These are phyloP conservation scores for Balaenoptera acutorostrata DNA, from an alignment of 2,113 vertebrate genomes.

Conservation along the genomic window DNA sequence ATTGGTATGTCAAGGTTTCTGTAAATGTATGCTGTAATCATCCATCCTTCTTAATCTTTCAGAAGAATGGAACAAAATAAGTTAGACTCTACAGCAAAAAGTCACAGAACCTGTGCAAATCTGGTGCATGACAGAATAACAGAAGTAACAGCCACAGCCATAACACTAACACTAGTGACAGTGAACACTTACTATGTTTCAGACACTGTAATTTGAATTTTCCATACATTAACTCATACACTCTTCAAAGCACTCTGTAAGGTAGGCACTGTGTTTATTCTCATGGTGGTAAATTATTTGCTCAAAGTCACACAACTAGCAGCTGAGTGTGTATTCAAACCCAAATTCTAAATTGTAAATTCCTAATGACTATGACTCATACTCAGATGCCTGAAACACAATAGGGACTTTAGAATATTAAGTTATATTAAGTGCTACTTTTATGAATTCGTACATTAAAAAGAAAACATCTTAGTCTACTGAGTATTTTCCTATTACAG, in stretches of 20 bases:
- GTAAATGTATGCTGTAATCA: conserved; percentile 5
- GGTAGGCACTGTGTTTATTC: not conserved
- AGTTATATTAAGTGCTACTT: not conserved
- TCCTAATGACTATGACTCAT: not conserved
- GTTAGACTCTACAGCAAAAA: not conserved
- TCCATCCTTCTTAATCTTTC: conserved; percentile 22
- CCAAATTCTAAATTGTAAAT: not conserved
- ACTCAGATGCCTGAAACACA: conserved; percentile 4
- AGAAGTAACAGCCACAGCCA: not conserved
- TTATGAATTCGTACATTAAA: not conserved
- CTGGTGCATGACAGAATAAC: not conserved
- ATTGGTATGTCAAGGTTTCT: conserved; percentile 9
- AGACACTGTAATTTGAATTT: conserved; percentile 7
- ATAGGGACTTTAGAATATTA: not conserved
- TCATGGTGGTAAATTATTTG: not conserved
- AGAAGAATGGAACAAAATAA: not conserved
- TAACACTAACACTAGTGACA: not conserved
- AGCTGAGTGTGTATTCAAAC: not conserved
- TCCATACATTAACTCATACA: not conserved
- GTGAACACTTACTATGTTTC: not conserved
- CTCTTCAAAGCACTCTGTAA: not conserved
- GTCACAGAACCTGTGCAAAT: not conserved
- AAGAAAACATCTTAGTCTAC: not conserved
- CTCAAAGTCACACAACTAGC: not conserved
- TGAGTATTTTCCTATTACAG: not conserved